phyloP scores from a whole-genome alignment of 2,888 invertebrate species.

The Taphrorychus bicolor region DNA sequence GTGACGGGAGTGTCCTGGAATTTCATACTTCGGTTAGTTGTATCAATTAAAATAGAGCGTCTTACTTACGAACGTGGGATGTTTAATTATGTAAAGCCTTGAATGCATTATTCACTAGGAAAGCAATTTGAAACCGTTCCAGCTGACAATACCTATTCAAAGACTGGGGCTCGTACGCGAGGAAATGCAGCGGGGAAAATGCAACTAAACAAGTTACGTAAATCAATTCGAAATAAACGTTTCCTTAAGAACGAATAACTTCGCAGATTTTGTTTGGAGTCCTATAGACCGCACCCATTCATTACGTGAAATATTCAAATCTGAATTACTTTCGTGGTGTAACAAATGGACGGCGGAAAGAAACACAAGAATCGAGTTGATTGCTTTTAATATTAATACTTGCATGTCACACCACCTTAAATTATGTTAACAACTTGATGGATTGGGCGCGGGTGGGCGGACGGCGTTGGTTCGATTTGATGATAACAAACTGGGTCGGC shows the following conservation, averaged over 20 bases:
- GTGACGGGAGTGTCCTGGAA: neutral
- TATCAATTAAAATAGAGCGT: neutral
- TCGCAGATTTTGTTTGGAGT: neutral
- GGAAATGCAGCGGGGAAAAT: conserved; percentile 4
- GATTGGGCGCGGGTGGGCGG: neutral
- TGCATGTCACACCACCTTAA: conserved; percentile 5
- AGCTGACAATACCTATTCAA: conserved; percentile 7
- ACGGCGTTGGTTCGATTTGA: too few species aligned
- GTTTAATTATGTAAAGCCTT: conserved; percentile 2
- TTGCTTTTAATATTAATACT: neutral
- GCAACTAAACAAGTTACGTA: conserved; percentile 3
- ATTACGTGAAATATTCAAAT: neutral
- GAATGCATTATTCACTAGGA: neutral
- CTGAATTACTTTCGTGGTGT: neutral
- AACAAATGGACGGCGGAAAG: neutral
- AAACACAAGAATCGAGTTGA: neutral
- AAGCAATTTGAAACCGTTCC: conserved; percentile 6
- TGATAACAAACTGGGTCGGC: neutral
- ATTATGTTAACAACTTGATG: conserved; percentile 3
- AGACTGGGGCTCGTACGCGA: neutral
- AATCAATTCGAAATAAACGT: conserved; percentile 3
- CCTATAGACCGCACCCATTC: neutral
- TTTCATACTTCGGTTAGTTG: neutral
- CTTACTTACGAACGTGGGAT: neutral
- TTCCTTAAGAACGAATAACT: neutral